phyloP scores from a whole-genome alignment of 2,113 vertebrate genomes.

The Cricetomys ansorgei region DNA sequence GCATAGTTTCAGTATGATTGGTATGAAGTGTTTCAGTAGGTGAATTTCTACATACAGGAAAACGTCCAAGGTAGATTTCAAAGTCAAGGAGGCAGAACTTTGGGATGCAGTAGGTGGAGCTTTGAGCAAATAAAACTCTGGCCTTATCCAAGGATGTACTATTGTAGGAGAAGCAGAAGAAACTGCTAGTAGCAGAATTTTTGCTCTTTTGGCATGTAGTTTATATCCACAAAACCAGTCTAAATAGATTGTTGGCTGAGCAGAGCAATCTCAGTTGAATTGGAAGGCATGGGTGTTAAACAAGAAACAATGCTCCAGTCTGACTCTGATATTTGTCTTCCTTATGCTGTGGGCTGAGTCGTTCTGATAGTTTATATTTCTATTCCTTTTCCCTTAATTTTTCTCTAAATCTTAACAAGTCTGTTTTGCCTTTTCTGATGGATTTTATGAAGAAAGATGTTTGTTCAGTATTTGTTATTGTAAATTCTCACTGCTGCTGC shows the following conservation, averaged over 20 bases:
- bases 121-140: conserved; percentile 74
- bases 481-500: conserved; percentile 90
- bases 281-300: conserved; percentile 68
- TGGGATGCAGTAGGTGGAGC: conserved; percentile 76
- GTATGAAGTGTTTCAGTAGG: conserved; percentile 7
- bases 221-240: conserved; percentile 7
- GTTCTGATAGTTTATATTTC: conserved; percentile 32
- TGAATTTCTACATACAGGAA: conserved; percentile 15
- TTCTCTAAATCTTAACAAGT: conserved; percentile 36
- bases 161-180: conserved; percentile 46
- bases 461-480: conserved; percentile 88
- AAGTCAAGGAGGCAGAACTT: conserved; percentile 74
- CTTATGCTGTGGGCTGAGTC: conserved; percentile 86
- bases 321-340: conserved; percentile 79
- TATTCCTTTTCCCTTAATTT: neutral
- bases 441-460: conserved; percentile 89
- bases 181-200: neutral
- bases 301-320: conserved; percentile 76
- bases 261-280: conserved; percentile 74
- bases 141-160: conserved; percentile 57
- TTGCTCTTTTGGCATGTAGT: conserved; percentile 16
- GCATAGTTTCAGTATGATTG: neutral
- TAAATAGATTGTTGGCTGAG: conserved; percentile 61
- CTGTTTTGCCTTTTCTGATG: conserved; percentile 82
- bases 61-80: neutral